Evolutionary conservation across 2,888 invertebrate species (phyloP).

Genomic region (Apotomis betuletana): DNA sequence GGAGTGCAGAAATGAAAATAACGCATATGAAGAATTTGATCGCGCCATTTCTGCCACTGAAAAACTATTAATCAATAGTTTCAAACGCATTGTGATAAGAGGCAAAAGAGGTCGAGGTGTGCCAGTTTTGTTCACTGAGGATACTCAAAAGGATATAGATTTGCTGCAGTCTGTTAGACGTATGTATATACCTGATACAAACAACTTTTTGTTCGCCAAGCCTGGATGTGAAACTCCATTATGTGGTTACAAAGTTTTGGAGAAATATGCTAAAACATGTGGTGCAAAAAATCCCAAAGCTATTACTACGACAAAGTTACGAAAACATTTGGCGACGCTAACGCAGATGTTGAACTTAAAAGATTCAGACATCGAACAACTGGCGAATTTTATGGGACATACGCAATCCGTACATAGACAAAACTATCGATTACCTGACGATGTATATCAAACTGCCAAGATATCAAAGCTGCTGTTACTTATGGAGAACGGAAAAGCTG

Average conservation of each 20-base stretch:
- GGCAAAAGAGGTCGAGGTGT: background rate
- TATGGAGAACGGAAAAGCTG: constrained; percentile 3
- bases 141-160: background rate
- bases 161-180: constrained; percentile 16
- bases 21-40: constrained; percentile 1
- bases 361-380: constrained; percentile 53
- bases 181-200: constrained; percentile 13
- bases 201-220: constrained; percentile 26
- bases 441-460: background rate
- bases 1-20: constrained; percentile 4
- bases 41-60: background rate
- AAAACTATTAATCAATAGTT: constrained; percentile 6
- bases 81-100: constrained; percentile 18
- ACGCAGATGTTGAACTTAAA: constrained; percentile 52
- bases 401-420: constrained; percentile 5
- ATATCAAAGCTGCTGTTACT: constrained; percentile 3
- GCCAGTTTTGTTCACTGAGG: no score
- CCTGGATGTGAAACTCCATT: constrained; percentile 39
- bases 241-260: constrained; percentile 52
- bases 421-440: constrained; percentile 1
- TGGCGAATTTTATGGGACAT: constrained; percentile 48
- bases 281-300: constrained; percentile 52
- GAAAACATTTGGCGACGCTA: constrained; percentile 54
- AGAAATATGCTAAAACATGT: constrained; percentile 47
- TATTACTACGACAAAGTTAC: constrained; percentile 50